Evolutionary conservation across 2,797 vertebrate species (phyloP), one percentile per base, ranked within the genome.

Genomic region (Lagorchestes hirsutus): DNA sequence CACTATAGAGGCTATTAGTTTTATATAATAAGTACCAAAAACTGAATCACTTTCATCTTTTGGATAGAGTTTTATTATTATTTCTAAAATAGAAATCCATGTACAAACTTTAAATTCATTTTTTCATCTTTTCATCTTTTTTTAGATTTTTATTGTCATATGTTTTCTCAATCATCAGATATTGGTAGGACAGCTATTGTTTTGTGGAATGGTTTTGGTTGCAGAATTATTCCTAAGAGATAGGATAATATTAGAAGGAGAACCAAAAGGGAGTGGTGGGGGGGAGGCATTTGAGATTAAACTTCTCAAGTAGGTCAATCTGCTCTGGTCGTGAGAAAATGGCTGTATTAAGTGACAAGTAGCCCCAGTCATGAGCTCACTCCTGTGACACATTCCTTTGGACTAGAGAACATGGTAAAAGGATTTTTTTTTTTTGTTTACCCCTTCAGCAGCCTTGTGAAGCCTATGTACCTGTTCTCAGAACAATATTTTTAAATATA

Each of bases 31-130:
- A 46, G 22, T 6, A 16, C 93, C 56, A 13, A 74, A 46, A 12
- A 67, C 62, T 34, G 54, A 54, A 91, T 27, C 54, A 55, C 31
- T 93, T 93, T 94, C 91, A 94, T 90, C 31, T 94, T 95, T 50
- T 90, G 50, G 16, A 94, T 57, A n/a, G 92, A 93, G 40, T 59
- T 90, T 27, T 87, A 87, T 87, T 50, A 46, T 50, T 24, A 50
- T n/a, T 82, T 9, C 34, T 50, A 87, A 87, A 87, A 27, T 87
- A 87, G 40, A 82, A 82, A 50, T 87, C 9, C 3, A 50, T 50
- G 24, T 87, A 1, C 67, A 87, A 40, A 87, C 3, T 27, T 27
- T 50, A 87, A 87, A 87, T 50, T 46, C 22, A 50, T 22, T 74
- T 74, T 74, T 74, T 74, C 31, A 74, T 34, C 12, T 62, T 62